Percentiles rank a stretch among this genome's conserved stretches.
phyloP scores from a whole-genome alignment of 2,888 invertebrate genomes.

The Biston stratarius region DNA sequence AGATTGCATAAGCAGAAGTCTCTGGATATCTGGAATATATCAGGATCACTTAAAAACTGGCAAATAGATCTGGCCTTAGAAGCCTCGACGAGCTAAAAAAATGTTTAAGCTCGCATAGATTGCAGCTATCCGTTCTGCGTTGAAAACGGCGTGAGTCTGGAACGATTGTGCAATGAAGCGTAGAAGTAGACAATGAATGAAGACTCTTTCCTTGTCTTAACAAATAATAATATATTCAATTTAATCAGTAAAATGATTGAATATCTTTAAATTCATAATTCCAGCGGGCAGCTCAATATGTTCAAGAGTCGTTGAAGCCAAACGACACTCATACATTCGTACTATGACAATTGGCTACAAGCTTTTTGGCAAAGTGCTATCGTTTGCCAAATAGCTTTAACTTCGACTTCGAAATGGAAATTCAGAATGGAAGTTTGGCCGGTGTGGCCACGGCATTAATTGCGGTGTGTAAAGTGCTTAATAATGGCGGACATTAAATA shows the following conservation, averaged over 20 bases:
- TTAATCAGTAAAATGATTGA: neutral
- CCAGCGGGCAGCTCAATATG: neutral
- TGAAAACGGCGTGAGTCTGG: too few species aligned
- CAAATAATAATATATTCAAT: too few species aligned
- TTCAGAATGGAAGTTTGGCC: slow-evolving; percentile 52
- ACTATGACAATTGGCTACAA: slow-evolving; percentile 51
- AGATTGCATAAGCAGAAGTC: too few species aligned
- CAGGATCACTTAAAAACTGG: too few species aligned
- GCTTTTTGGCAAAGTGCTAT: slow-evolving; percentile 57
- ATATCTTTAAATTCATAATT: slow-evolving; percentile 10
- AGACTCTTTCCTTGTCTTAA: too few species aligned
- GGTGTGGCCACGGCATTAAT: slow-evolving; percentile 49
- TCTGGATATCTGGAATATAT: too few species aligned
- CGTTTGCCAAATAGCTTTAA: slow-evolving; percentile 60
- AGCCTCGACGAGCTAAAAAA: too few species aligned
- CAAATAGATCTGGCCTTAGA: too few species aligned
- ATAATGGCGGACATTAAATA: slow-evolving; percentile 33
- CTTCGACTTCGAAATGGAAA: slow-evolving; percentile 48
- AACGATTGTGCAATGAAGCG: too few species aligned
- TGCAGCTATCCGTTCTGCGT: too few species aligned
- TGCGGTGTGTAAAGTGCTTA: slow-evolving; percentile 36
- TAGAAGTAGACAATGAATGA: too few species aligned
- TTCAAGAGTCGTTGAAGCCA: slow-evolving; percentile 22
- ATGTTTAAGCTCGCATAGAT: too few species aligned
- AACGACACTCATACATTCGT: slow-evolving; percentile 27